Evolutionary conservation across 2,888 invertebrate genomes (phyloP).

Genomic region (Caenorhabditis sp.): DNA sequence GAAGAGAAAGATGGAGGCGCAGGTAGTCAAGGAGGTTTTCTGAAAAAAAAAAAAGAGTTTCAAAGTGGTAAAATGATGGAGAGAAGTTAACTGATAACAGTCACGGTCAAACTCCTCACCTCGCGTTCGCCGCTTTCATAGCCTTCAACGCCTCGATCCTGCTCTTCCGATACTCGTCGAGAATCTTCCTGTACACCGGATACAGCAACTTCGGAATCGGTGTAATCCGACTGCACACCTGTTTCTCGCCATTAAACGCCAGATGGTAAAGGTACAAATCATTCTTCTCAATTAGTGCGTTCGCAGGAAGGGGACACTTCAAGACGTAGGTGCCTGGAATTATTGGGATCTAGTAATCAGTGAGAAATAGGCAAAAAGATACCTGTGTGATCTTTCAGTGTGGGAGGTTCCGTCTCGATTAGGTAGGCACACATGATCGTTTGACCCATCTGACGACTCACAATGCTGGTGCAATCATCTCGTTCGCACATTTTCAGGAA

Average conservation of each 20-base stretch:
- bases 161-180: constrained; percentile 38
- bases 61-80: neutral
- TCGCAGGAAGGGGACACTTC: constrained; percentile 21
- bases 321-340: constrained; percentile 34
- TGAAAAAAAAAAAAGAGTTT: constrained; percentile 9
- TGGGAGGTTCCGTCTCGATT: constrained; percentile 18
- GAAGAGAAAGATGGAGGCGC: constrained; percentile 3
- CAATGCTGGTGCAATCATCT: constrained; percentile 59
- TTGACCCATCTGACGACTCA: constrained; percentile 25
- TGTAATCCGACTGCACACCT: constrained; percentile 41
- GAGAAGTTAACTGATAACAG: no score
- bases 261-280: constrained; percentile 55
- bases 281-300: constrained; percentile 11
- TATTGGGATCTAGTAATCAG: neutral
- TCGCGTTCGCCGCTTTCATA: neutral
- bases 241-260: constrained; percentile 14
- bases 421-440: constrained; percentile 59
- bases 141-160: constrained; percentile 31
- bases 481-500: constrained; percentile 55
- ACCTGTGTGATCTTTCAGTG: constrained; percentile 52
- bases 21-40: neutral
- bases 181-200: constrained; percentile 49
- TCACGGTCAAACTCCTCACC: neutral
- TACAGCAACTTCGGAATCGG: constrained; percentile 53
- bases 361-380: neutral